Percentiles rank a stretch among this genome's conserved stretches.
These are phyloP conservation scores for Chloroclysta siterata DNA, from an alignment of 2,888 invertebrate species.

Conservation along the genomic window DNA sequence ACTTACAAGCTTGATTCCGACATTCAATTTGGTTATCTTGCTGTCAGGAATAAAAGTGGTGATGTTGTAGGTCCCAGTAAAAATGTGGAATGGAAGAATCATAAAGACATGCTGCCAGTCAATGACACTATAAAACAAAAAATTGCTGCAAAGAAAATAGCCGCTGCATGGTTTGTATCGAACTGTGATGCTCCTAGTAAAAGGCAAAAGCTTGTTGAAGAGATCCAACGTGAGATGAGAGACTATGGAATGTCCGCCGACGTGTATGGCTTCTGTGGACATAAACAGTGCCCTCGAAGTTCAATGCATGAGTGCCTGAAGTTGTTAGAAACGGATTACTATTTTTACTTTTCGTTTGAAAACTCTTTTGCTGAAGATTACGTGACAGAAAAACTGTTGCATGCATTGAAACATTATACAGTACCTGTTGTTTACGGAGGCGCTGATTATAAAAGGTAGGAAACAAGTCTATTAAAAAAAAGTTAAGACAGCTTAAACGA, in stretches of 20 bases:
- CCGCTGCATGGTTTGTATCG: constrained; percentile 61
- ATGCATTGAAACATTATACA: constrained; percentile 56
- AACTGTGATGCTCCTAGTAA: constrained; percentile 55
- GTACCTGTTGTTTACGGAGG: constrained; percentile 69
- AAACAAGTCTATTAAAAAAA: constrained; percentile 24
- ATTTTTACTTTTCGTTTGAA: constrained; percentile 68
- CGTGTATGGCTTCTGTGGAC: constrained; percentile 60
- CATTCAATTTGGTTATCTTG: constrained; percentile 57
- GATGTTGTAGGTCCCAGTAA: constrained; percentile 52
- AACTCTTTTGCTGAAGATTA: constrained; percentile 66
- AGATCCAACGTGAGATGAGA: constrained; percentile 44
- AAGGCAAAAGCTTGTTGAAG: constrained; percentile 46
- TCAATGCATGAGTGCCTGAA: constrained; percentile 49
- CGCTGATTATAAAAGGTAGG: constrained; percentile 68
- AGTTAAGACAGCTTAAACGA: neutral
- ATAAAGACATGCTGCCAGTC: constrained; percentile 51
- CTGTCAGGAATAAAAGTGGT: constrained; percentile 48
- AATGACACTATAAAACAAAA: constrained; percentile 27
- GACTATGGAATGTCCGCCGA: constrained; percentile 51
- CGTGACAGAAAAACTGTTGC: constrained; percentile 67
- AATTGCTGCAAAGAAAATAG: constrained; percentile 30
- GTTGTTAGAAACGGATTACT: constrained; percentile 56
- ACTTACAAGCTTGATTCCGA: constrained; percentile 60
- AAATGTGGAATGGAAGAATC: constrained; percentile 49
- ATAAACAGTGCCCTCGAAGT: constrained; percentile 45